These are phyloP conservation scores for Siderastrea siderea DNA, from an alignment of 92 coral and sea anemone species.

Conservation along the genomic window DNA sequence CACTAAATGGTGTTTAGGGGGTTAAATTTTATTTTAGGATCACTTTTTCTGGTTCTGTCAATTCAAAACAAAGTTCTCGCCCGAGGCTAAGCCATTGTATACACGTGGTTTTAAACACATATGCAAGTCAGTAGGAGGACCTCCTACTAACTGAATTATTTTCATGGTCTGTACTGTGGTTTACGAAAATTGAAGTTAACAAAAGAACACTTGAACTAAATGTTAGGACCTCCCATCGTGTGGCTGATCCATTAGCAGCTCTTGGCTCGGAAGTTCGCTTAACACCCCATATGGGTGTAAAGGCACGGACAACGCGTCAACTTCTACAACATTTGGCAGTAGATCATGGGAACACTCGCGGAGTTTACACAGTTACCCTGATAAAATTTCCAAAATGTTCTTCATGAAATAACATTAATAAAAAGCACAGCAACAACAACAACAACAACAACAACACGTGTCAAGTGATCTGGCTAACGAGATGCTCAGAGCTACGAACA, in stretches of 20 bases:
- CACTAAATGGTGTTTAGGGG: background rate
- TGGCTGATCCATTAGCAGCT: constrained; percentile 3
- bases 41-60: background rate
- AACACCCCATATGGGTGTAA: constrained; percentile 5
- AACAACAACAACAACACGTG: too few species aligned
- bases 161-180: background rate
- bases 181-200: background rate
- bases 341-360: too few species aligned
- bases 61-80: background rate
- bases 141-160: background rate
- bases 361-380: too few species aligned
- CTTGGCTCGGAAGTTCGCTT: background rate
- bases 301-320: too few species aligned
- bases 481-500: too few species aligned
- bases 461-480: too few species aligned
- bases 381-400: too few species aligned
- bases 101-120: constrained; percentile 36
- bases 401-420: too few species aligned
- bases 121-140: constrained; percentile 4
- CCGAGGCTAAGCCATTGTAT: constrained; percentile 29
- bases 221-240: constrained; percentile 15
- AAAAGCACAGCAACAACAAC: too few species aligned
- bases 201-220: constrained; percentile 19
- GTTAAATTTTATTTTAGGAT: background rate
- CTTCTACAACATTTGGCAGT: too few species aligned